Conservation (phyloP, 2,888 invertebrate genomes). For the Coremacera marginata region DNA sequence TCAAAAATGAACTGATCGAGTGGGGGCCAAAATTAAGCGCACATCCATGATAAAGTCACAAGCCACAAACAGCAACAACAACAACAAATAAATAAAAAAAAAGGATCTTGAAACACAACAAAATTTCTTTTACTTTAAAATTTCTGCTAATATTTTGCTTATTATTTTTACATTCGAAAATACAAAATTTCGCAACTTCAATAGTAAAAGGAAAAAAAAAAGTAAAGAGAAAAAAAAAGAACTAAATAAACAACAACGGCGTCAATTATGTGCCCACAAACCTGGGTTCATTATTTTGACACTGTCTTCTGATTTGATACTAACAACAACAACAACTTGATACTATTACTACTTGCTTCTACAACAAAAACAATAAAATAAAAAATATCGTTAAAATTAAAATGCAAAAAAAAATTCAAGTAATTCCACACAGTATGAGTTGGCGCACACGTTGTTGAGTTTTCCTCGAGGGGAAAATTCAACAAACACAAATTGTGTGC, state of each 20-base stretch:
- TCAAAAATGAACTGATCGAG: slow-evolving; percentile 39
- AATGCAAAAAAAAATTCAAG: slow-evolving; percentile 10
- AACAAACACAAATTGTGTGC: slow-evolving; percentile 20
- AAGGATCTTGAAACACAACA: slow-evolving; percentile 43
- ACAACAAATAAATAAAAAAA: slow-evolving; percentile 33
- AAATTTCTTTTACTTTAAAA: slow-evolving; percentile 49
- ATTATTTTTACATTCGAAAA: slow-evolving; percentile 56
- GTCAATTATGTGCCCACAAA: slow-evolving; percentile 55
- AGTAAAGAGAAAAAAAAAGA: slow-evolving; percentile 5
- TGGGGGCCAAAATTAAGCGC: neutral
- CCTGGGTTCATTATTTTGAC: slow-evolving; percentile 70
- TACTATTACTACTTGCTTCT: slow-evolving; percentile 31
- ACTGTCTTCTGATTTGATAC: slow-evolving; percentile 71
- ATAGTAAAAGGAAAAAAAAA: slow-evolving; percentile 15
- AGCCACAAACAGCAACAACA: slow-evolving; percentile 13
- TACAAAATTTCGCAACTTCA: slow-evolving; percentile 51
- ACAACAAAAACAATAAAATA: slow-evolving; percentile 34
- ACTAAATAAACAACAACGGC: slow-evolving; percentile 50
- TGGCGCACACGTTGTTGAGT: neutral
- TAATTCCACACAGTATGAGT: slow-evolving; percentile 6
- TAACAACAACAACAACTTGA: slow-evolving; percentile 51
- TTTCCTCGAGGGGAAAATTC: slow-evolving; percentile 12
- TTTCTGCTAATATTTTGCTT: slow-evolving; percentile 24
- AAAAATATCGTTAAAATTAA: slow-evolving; percentile 25
- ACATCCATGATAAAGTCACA: slow-evolving; percentile 15